Evolutionary conservation across 2,113 vertebrate species (phyloP), one percentile per base, ranked within the genome.

Genomic region (Varanus salvator): DNA sequence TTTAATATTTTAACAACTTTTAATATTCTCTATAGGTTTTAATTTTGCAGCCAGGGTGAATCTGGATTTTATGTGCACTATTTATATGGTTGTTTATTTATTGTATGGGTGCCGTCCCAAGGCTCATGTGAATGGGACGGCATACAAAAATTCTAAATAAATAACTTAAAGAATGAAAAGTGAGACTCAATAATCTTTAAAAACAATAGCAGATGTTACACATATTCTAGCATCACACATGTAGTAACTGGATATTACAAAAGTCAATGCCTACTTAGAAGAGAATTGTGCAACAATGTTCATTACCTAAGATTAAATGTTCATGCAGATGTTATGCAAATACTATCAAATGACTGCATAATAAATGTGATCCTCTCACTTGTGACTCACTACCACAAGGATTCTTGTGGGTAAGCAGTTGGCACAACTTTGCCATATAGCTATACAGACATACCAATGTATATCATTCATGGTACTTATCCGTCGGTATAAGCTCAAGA

Each of bases 311-410:
- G 34, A 64, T 64, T 76, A 57, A 44, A 87, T 87, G 72, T 31
- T 44, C 54, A 66, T 29, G 15, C 57, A 78, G 54, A 78, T 78
- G 74, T 86, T 86, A 38, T 85, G 44, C 48, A 85, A 85, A 85
- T 74, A 11, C 74, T 85, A 29, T 54, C 68, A 85, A 54, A 77
- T 64, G 44, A 44, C 72, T 77, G 57, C 27, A 78, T 77, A 21
- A 66, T 48, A 78, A 31, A 44, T 71, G 27, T 78, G 34, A 66
- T 75, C 8, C 29, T 66, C 44, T 31, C 74, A 71, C 60, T 64
- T 38, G 27, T 29, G 38, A 44, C 34, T 66, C 57, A 87, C 64
- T 87, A 66, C 74, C 74, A 44, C 27, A 87, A 54, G 38, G 54
- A 14, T 38, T 66, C 14, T 84, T 84, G 54, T 17, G 38, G 34